Evolutionary conservation across 1,140 invertebrate species (phyloP).

Genomic region (Cydia pomonella): DNA sequence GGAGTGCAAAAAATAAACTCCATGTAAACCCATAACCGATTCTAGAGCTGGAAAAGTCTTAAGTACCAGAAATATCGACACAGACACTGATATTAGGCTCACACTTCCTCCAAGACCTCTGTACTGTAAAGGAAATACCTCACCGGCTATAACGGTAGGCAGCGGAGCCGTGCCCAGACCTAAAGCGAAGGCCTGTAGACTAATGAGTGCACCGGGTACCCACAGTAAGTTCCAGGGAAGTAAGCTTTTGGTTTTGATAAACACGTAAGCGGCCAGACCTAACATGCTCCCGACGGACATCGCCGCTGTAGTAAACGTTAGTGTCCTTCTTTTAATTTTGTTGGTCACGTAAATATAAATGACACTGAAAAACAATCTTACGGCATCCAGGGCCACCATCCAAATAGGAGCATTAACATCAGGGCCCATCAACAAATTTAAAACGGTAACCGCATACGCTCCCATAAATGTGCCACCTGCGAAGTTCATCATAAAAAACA

Average conservation of each 20-base stretch:
- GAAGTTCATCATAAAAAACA: constrained; percentile 32
- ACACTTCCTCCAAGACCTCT: constrained; percentile 50
- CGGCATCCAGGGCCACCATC: constrained; percentile 83
- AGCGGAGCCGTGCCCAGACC: constrained; percentile 46
- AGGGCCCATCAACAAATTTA: constrained; percentile 66
- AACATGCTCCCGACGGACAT: constrained; percentile 23
- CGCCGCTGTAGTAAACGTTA: constrained; percentile 25
- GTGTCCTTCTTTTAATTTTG: constrained; percentile 15
- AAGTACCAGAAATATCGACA: constrained; percentile 46
- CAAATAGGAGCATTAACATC: constrained; percentile 79
- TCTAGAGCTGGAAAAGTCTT: constrained; percentile 49
- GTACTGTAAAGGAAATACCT: constrained; percentile 53
- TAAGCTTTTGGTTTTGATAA: not conserved
- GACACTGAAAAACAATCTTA: constrained; percentile 66
- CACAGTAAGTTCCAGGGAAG: constrained; percentile 33
- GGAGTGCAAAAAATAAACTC: constrained; percentile 54
- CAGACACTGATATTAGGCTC: constrained; percentile 38
- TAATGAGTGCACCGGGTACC: constrained; percentile 43
- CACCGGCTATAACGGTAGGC: constrained; percentile 49
- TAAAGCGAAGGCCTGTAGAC: constrained; percentile 44
- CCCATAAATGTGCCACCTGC: constrained; percentile 67
- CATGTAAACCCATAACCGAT: constrained; percentile 46
- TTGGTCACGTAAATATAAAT: constrained; percentile 33
- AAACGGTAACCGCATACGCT: constrained; percentile 83
- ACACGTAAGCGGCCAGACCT: constrained; percentile 32